Evolutionary conservation across 2,888 invertebrate genomes (phyloP), one percentile per base, ranked within the genome.

Genomic region (Colletes collaris): DNA sequence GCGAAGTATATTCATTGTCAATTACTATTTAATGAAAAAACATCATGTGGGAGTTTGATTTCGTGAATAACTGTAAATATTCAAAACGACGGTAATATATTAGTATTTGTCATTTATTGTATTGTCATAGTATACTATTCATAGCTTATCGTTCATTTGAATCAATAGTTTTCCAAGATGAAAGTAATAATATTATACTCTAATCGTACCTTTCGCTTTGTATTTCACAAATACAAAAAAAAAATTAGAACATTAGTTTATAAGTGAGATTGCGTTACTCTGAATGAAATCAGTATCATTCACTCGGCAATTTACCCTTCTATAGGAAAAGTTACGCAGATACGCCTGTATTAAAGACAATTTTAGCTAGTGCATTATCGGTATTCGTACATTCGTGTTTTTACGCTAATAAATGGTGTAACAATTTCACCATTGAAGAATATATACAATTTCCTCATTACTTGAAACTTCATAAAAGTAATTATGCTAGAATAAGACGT

Each of bases 401-500:
- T 64, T 65, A 66, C 72, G 53, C 56, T 73, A 63, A 58, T 59
- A 49, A 56, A 70, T 27, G 63, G 19, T 73, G 60, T 53, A 8
- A 27, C 27, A 27, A 58, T 6, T 37, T 55, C 76, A 74, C 71
- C 64, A 76, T 76, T 55, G 19, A 65, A 62, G 40, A 44, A 16
- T 59, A 73, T 52, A 59, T 66, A 62, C 66, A 79, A 76, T 72
- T 40, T 84, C 58, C 63, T 74, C 78, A 76, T 76, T 67, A 75
- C 27, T 75, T 55, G 44, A 77, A 80, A 74, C 79, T 86, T 79
- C 71, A 79, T 76, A 67, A 75, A 62, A 81, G 50, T 88, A 80
- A 86, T 86, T 86, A 84, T 75, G 70, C 72, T 81, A 87, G 85
- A 72, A 59, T 86, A 87, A 86, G 87, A 52, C 65, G 53, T 81